phyloP scores from a whole-genome alignment of 2,888 invertebrate species.

The Slavum lentiscoides region DNA sequence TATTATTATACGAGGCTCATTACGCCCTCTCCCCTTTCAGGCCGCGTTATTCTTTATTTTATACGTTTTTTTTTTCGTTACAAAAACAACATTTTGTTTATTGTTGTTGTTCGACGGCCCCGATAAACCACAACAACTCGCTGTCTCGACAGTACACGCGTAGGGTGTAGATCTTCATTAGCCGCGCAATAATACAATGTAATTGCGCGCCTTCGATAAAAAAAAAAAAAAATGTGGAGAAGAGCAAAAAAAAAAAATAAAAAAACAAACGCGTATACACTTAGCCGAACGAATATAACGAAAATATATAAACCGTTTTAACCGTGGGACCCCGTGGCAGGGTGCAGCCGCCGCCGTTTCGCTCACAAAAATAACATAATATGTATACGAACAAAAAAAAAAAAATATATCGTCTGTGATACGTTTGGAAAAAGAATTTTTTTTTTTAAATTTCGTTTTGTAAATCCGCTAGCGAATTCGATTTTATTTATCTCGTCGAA shows the following conservation, averaged over 20 bases:
- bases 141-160: conserved; percentile 16
- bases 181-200: conserved; percentile 29
- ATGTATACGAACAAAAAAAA: neutral
- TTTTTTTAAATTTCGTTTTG: too few relatives aligned
- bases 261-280: conserved; percentile 8
- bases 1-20: conserved; percentile 46
- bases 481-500: too few relatives aligned
- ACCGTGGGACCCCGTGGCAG: conserved; percentile 31
- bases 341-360: conserved; percentile 3
- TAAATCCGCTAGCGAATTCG: too few relatives aligned
- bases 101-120: conserved; percentile 50
- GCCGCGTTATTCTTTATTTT: conserved; percentile 37
- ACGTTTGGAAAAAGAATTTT: too few relatives aligned
- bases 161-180: conserved; percentile 48
- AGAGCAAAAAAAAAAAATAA: conserved; percentile 8
- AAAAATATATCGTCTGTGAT: too few relatives aligned
- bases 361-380: conserved; percentile 15
- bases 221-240: neutral
- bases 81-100: conserved; percentile 53
- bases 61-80: conserved; percentile 16
- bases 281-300: conserved; percentile 13
- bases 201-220: conserved; percentile 32
- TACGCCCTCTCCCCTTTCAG: conserved; percentile 40
- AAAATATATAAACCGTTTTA: conserved; percentile 19
- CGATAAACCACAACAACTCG: conserved; percentile 42